Evolutionary conservation across 1,140 invertebrate genomes (phyloP).

Genomic region (Drosophila grimshawi): DNA sequence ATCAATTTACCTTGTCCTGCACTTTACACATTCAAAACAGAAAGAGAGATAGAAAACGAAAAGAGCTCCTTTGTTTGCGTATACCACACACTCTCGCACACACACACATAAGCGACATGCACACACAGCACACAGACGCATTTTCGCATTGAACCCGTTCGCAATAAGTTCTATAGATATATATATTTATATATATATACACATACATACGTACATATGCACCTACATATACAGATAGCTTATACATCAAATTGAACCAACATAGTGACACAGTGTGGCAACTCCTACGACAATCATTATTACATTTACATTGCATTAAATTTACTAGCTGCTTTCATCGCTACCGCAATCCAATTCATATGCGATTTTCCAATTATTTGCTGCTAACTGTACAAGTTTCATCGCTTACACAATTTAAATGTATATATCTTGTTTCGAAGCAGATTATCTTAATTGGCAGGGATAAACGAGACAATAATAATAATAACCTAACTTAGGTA

Average conservation of each 20-base stretch:
- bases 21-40: conserved; percentile 49
- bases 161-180: conserved; percentile 38
- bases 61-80: conserved; percentile 75
- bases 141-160: conserved; percentile 32
- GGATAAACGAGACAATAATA: conserved; percentile 5
- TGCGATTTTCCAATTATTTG: conserved; percentile 27
- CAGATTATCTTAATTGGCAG: conserved; percentile 1
- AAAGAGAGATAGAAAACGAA: conserved; percentile 44
- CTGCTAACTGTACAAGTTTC: conserved; percentile 42
- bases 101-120: not conserved
- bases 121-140: conserved; percentile 17
- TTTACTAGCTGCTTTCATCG: conserved; percentile 13
- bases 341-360: conserved; percentile 5
- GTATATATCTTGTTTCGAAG: not conserved
- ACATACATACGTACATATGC: not conserved
- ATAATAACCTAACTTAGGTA: not conserved
- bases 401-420: conserved; percentile 29
- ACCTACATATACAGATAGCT: not conserved
- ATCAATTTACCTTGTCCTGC: conserved; percentile 54
- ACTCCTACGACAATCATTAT: conserved; percentile 5
- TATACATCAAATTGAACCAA: not conserved
- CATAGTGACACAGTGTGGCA: conserved; percentile 4
- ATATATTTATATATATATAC: not conserved
- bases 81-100: conserved; percentile 36
- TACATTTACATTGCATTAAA: conserved; percentile 41